Evolutionary conservation across 2,113 vertebrate genomes (phyloP).

Genomic region (Nannospalax galili): DNA sequence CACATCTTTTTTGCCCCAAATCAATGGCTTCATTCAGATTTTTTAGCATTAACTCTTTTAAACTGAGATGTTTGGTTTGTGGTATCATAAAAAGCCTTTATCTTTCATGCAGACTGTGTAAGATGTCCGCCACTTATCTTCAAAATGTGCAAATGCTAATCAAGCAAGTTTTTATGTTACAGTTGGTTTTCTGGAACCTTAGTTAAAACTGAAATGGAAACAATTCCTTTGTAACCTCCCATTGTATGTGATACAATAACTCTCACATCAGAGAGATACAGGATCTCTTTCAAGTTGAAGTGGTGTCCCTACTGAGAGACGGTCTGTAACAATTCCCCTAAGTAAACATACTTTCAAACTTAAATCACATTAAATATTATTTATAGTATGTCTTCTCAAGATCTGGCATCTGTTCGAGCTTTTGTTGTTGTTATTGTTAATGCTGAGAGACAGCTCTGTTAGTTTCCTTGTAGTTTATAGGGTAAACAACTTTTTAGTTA

Average conservation of each 20-base stretch:
- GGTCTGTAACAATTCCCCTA: neutral
- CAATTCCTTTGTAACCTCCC: neutral
- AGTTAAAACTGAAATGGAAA: neutral
- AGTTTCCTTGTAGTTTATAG: neutral
- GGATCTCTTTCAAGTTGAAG: neutral
- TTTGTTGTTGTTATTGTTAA: neutral
- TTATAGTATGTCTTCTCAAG: neutral
- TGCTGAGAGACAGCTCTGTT: neutral
- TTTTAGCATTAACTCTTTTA: neutral
- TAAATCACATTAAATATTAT: neutral
- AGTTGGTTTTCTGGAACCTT: neutral
- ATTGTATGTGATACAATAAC: neutral
- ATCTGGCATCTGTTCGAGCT: neutral
- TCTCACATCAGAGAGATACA: neutral
- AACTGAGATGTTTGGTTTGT: neutral
- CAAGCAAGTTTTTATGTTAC: neutral
- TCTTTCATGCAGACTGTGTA: neutral
- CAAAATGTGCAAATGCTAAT: neutral
- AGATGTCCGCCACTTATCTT: neutral
- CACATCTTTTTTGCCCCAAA: neutral
- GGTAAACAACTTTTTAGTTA: neutral
- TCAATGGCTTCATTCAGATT: neutral
- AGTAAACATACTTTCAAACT: neutral
- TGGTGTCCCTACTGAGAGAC: neutral
- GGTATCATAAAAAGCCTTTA: neutral